Evolutionary conservation across 23 tunicate species (phyloP), one percentile per base, ranked within the genome.

Genomic region (Trididemnum nubilum): DNA sequence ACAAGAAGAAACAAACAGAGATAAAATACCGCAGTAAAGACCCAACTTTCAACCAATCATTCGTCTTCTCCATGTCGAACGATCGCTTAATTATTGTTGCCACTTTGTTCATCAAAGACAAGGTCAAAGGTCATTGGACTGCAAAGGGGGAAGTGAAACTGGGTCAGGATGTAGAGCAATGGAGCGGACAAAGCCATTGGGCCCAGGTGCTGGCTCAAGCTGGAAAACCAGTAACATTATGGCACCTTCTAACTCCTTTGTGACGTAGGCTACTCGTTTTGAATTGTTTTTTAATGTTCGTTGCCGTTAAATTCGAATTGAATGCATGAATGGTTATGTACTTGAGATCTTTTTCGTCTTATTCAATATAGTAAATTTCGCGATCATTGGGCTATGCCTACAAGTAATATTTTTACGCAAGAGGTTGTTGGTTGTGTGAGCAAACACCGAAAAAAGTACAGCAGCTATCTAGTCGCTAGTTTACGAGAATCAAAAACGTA

Each of bases 1-100:
- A 33, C 40, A 51, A 86, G 34, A 91, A 82, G 66, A 92, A 92
- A 60, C 90, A 86, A 82, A 92, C 97, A 15, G 88, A 92, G 71
- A 83, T 86, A 0, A 84, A 79, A 2, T 86, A 92, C 35, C 80
- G 88, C 29, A 63, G 64, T 36, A 76, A 87, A 72, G 88, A 92
- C 57, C 97, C 97, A 24, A 77, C 82, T 15, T 92, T 92, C 71
- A 69, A 86, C 19, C 75, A 92, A 63, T 86, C 97, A 0, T 92
- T 92, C 65, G 51, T 82, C 7, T 86, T 92, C 44, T 81, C 88
- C 60, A 83, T 86, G 85, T 30, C 91, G 0, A 78, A 82, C 75
- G 97, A 87, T 72, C 85, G 79, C 28, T 78, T 92, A 32, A 88
- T 82, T 32, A 86, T 92, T 54, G 88, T 82, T 31, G 97, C 92